Percentiles rank a stretch among this genome's conserved stretches.
phyloP scores from a whole-genome alignment of 2,888 invertebrate species.

The Drosophila macrothrix region DNA sequence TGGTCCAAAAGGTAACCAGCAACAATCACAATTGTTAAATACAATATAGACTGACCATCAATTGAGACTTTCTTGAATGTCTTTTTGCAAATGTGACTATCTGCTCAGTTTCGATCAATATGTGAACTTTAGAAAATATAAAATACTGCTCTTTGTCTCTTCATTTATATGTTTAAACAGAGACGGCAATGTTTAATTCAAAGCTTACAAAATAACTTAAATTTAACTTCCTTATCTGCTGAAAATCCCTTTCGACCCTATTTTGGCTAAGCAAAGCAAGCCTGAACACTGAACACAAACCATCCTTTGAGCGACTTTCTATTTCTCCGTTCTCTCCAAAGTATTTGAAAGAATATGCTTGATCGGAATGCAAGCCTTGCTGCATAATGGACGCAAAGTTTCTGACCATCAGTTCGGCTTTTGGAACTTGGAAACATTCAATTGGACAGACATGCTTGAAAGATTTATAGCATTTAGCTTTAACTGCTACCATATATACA shows the following conservation, averaged over 20 bases:
- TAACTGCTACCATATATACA: not conserved
- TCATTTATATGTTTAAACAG: not conserved
- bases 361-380: not conserved
- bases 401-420: no score
- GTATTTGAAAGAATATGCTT: not conserved
- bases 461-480: no score
- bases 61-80: slow-evolving; percentile 5
- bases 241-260: not conserved
- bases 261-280: not conserved
- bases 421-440: no score
- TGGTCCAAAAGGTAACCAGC: slow-evolving; percentile 11
- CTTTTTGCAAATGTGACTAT: not conserved
- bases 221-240: not conserved
- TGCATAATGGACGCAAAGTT: no score
- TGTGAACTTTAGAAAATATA: not conserved
- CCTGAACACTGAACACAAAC: not conserved
- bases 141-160: not conserved
- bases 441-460: not conserved
- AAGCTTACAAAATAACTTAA: not conserved
- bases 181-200: not conserved
- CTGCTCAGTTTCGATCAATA: not conserved
- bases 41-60: slow-evolving; percentile 15
- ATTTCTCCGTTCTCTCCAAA: not conserved
- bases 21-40: slow-evolving; percentile 16
- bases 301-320: not conserved